These are phyloP conservation scores for Psittacula cyanocephala DNA, from an alignment of 2,113 vertebrate genomes.

Conservation along the genomic window DNA sequence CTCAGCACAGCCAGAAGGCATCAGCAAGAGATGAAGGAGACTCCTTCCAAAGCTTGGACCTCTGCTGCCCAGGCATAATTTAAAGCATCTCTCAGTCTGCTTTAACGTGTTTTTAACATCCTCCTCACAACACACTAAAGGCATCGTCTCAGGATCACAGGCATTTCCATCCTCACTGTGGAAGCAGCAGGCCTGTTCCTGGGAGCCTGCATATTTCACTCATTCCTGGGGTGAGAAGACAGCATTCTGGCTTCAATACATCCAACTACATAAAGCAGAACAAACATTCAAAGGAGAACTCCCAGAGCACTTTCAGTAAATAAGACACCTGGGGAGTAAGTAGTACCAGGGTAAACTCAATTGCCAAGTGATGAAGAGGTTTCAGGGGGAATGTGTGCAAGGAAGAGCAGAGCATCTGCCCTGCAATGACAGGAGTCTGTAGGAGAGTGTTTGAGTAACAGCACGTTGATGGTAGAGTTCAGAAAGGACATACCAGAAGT, in stretches of 20 bases:
- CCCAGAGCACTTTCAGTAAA: neutral
- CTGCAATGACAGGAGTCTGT: fast-evolving
- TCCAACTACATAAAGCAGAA: neutral
- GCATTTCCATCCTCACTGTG: neutral
- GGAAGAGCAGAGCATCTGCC: neutral
- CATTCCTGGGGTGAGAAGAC: neutral
- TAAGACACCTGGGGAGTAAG: neutral
- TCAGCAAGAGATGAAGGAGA: neutral
- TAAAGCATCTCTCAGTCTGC: neutral
- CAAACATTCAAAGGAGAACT: neutral
- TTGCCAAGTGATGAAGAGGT: neutral
- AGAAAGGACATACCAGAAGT: neutral
- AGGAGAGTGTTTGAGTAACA: neutral
- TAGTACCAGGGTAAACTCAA: neutral
- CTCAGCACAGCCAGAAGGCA: too few relatives aligned
- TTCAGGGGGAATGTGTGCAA: neutral
- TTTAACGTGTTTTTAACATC: neutral
- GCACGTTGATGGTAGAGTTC: neutral
- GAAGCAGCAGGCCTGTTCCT: neutral
- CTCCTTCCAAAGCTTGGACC: neutral
- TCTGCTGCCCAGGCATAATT: neutral
- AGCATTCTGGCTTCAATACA: neutral
- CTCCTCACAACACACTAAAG: neutral
- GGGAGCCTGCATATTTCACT: neutral
- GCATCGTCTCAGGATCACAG: neutral